Evolutionary conservation across 1,140 invertebrate genomes (phyloP).

Genomic region (Ectropis grisescens): DNA sequence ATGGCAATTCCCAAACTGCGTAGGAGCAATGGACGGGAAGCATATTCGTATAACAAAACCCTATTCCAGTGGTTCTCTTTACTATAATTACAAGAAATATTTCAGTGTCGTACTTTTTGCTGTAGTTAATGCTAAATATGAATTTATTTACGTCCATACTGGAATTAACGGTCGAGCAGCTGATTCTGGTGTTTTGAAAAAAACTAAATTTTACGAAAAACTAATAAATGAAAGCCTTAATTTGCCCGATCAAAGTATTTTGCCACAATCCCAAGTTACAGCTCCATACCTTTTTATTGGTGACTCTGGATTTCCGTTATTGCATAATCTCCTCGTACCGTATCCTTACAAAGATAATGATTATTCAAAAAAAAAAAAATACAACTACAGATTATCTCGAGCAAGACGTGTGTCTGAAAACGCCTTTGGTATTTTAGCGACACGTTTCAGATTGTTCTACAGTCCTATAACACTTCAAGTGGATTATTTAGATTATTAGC

Average conservation of each 20-base stretch:
- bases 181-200: slow-evolving; percentile 7
- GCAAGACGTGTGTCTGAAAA: background rate
- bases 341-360: background rate
- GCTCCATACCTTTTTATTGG: background rate
- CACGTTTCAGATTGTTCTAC: background rate
- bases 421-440: background rate
- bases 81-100: background rate
- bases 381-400: background rate
- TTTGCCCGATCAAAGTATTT: slow-evolving; percentile 4
- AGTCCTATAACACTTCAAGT: background rate
- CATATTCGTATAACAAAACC: background rate
- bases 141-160: too few relatives aligned
- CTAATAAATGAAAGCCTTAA: slow-evolving; percentile 5
- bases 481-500: background rate
- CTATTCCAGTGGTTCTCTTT: background rate
- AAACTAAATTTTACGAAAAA: slow-evolving; percentile 9
- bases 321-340: background rate
- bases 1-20: background rate
- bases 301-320: background rate
- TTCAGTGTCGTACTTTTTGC: background rate
- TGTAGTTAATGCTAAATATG: background rate
- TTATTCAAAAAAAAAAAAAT: background rate
- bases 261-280: slow-evolving; percentile 6
- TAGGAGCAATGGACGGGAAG: background rate
- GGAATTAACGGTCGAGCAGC: background rate